Conservation (phyloP, 2,113 vertebrate species). For the Zingel zingel region DNA sequence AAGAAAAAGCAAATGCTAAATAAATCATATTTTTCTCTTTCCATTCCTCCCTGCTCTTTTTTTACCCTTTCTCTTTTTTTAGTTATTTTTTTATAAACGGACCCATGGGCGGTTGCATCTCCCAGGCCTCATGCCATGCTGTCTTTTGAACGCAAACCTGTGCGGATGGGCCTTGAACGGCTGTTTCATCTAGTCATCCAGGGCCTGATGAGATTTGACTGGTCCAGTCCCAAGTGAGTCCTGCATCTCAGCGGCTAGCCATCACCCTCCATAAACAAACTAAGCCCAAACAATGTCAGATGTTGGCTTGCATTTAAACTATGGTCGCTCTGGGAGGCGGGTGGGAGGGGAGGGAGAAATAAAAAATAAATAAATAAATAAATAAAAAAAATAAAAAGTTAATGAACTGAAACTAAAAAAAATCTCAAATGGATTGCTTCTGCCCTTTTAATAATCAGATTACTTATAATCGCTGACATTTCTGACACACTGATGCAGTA, state of each 20-base stretch:
- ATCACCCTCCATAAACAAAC: slow-evolving; percentile 79
- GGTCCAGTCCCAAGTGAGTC: slow-evolving; percentile 79
- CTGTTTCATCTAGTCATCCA: slow-evolving; percentile 83
- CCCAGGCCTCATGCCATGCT: slow-evolving; percentile 77
- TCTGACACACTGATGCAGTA: slow-evolving; percentile 9
- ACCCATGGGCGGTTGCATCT: slow-evolving; percentile 77
- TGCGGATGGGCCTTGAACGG: slow-evolving; percentile 77
- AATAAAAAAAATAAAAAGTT: slow-evolving; percentile 24
- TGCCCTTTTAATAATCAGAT: slow-evolving; percentile 44
- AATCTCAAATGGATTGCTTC: slow-evolving; percentile 18
- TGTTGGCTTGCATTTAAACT: slow-evolving; percentile 73
- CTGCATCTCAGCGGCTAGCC: slow-evolving; percentile 75
- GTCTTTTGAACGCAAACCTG: slow-evolving; percentile 83
- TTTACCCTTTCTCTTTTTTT: slow-evolving; percentile 34
- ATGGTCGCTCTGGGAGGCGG: slow-evolving; percentile 42
- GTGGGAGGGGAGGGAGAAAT: slow-evolving; percentile 19
- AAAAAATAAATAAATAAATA: too few relatives aligned
- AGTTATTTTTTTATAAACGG: slow-evolving; percentile 67
- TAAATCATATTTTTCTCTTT: slow-evolving; percentile 83
- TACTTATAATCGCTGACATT: slow-evolving; percentile 32
- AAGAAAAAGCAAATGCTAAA: slow-evolving; percentile 83
- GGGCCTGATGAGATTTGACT: slow-evolving; percentile 83
- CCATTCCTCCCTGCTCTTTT: slow-evolving; percentile 39
- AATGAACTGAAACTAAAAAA: slow-evolving; percentile 34
- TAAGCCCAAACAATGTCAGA: slow-evolving; percentile 67